A percentile compares a stretch with the other conserved stretches of the same genome.
phyloP scores from a whole-genome alignment of 2,113 vertebrate species.

The Caranx melampygus region DNA sequence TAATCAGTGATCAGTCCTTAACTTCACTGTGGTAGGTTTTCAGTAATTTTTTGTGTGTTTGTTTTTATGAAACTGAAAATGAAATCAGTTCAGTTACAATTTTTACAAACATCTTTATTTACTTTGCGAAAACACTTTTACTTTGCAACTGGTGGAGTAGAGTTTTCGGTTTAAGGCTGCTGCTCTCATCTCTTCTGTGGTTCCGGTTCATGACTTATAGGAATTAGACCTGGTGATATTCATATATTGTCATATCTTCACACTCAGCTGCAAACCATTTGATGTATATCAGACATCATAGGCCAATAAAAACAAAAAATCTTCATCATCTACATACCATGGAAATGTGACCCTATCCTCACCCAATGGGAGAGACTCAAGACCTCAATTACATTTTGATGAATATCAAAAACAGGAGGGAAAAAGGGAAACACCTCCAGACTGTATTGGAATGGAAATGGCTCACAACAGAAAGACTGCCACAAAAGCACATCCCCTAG shows the following conservation, averaged over 20 bases:
- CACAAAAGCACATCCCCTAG: not conserved
- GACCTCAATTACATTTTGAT: not conserved
- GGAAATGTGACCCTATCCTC: not conserved
- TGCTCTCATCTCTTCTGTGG: not conserved
- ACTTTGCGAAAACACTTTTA: not conserved
- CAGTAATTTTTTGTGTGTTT: not conserved
- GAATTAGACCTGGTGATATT: not conserved
- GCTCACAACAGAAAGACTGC: not conserved
- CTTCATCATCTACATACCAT: not conserved
- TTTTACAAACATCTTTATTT: not conserved
- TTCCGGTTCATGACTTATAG: not conserved
- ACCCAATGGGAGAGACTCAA: not conserved
- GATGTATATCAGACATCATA: slow-evolving; percentile 5
- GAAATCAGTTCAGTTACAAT: not conserved
- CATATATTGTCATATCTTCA: slow-evolving; percentile 1
- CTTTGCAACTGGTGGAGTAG: not conserved
- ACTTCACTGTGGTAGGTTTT: not conserved
- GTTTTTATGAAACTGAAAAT: not conserved
- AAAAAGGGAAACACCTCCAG: not conserved
- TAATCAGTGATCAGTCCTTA: not conserved
- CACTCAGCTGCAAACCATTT: slow-evolving; percentile 1
- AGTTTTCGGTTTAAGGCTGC: not conserved
- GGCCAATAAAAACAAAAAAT: not conserved
- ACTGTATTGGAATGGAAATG: not conserved
- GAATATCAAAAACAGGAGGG: not conserved